These are phyloP conservation scores for Nasua narica DNA, from an alignment of 2,797 vertebrate species.

Conservation along the genomic window DNA sequence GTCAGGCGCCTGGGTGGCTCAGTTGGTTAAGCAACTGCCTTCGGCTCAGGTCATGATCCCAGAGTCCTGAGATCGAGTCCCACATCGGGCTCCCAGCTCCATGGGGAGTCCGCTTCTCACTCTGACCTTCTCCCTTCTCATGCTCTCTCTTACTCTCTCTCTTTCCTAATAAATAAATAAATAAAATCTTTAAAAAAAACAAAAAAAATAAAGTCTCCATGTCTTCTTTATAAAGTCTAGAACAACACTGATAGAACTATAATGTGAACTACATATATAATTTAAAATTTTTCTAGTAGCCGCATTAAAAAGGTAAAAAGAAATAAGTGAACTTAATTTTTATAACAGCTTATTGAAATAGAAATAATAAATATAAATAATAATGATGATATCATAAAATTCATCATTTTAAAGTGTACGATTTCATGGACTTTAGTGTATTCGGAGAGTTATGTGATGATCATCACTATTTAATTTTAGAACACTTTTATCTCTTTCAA, in stretches of 20 bases:
- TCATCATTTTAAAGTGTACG: neutral
- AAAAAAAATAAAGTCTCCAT: neutral
- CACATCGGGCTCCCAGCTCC: no score
- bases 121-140: no score
- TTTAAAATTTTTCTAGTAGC: neutral
- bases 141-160: no score
- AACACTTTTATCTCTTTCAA: neutral
- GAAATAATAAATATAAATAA: neutral
- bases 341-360: neutral
- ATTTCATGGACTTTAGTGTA: neutral
- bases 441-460: neutral
- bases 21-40: no score
- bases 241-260: neutral
- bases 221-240: neutral
- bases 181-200: no score
- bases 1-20: no score
- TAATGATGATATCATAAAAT: neutral
- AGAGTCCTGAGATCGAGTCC: no score
- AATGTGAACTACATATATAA: neutral
- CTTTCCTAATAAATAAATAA: no score
- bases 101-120: no score
- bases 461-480: neutral
- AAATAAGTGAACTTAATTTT: neutral
- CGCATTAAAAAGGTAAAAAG: neutral
- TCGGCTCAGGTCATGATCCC: no score